These are phyloP conservation scores for Pogoniulus pusillus DNA, from an alignment of 2,797 vertebrate genomes.

Conservation along the genomic window DNA sequence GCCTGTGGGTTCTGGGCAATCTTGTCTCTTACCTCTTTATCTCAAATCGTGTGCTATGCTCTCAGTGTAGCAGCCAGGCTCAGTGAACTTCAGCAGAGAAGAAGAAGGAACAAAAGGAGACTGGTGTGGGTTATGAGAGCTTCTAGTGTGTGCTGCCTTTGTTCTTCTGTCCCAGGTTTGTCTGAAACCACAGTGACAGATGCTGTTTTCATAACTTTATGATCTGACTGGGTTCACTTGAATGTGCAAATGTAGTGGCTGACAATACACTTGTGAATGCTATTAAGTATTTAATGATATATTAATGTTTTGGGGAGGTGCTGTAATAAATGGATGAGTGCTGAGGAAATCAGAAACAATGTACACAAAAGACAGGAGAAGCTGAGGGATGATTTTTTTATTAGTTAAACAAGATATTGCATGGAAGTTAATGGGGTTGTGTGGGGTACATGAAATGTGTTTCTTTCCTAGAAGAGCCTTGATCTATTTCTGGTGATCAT, in stretches of 20 bases:
- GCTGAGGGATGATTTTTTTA: not conserved
- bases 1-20: not conserved
- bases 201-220: not conserved
- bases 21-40: not conserved
- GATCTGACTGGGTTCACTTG: not conserved
- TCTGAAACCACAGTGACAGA: not conserved
- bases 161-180: not conserved
- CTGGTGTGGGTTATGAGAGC: not conserved
- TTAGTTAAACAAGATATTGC: not conserved
- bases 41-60: not conserved
- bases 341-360: not conserved
- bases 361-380: not conserved
- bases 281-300: not conserved
- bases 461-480: not conserved
- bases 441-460: not conserved
- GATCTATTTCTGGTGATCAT: not conserved
- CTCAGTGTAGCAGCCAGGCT: not conserved
- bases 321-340: not conserved
- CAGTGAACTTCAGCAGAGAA: not conserved
- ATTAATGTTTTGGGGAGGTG: not conserved
- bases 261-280: not conserved
- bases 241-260: not conserved
- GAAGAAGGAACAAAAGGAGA: not conserved
- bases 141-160: not conserved
- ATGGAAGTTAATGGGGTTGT: not conserved